These are phyloP conservation scores for Zaprionus kolodkinae DNA, from an alignment of 1,140 invertebrate species.

Conservation along the genomic window DNA sequence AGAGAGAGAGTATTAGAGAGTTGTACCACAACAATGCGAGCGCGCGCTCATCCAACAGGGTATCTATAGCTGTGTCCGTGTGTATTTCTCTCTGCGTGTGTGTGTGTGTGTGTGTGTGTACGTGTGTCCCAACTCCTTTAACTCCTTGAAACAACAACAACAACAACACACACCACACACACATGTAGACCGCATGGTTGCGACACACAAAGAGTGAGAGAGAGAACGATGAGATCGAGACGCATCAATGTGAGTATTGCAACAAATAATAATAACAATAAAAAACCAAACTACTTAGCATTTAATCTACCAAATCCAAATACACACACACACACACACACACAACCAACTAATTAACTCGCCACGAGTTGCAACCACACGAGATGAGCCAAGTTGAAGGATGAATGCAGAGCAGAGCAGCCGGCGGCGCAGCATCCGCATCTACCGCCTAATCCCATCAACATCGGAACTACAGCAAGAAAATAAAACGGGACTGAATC, in stretches of 20 bases:
- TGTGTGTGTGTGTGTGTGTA: neutral
- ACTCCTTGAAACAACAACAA: slow-evolving; percentile 42
- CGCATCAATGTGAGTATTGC: slow-evolving; percentile 55
- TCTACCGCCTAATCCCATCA: neutral
- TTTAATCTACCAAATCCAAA: slow-evolving; percentile 40
- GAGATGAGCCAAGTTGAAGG: neutral
- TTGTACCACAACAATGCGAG: too few relatives aligned
- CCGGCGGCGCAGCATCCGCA: neutral
- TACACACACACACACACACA: slow-evolving; percentile 4
- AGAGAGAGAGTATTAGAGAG: too few relatives aligned
- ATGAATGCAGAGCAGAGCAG: neutral
- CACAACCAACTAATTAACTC: neutral
- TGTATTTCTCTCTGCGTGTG: slow-evolving; percentile 23
- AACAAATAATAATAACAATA: slow-evolving; percentile 43
- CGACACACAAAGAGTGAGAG: slow-evolving; percentile 36
- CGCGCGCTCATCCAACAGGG: slow-evolving; percentile 44
- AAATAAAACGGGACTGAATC: neutral
- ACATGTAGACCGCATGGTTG: slow-evolving; percentile 48
- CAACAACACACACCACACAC: slow-evolving; percentile 23
- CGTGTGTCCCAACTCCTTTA: slow-evolving; percentile 53
- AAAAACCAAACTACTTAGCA: slow-evolving; percentile 45
- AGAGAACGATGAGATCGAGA: slow-evolving; percentile 40
- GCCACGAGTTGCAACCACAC: neutral
- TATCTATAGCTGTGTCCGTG: slow-evolving; percentile 11
- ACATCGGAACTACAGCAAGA: neutral